A percentile compares a stretch with the other conserved stretches of the same genome.
Conservation (phyloP, 2,113 vertebrate genomes). For the Tupaia tana region DNA sequence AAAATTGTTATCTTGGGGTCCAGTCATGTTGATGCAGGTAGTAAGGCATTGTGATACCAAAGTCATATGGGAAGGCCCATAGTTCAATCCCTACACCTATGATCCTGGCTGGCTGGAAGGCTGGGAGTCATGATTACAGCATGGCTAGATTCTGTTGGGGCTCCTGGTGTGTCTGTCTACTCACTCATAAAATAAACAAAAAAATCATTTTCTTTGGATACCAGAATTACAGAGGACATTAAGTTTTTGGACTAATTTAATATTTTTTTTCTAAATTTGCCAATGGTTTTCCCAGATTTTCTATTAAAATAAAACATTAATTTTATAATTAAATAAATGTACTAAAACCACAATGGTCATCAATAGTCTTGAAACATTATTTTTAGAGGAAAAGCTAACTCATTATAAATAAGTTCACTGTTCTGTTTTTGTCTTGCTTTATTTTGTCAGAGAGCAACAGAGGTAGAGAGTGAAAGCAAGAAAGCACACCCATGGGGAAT, state of each 20-base stretch:
- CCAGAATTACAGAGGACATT: not conserved
- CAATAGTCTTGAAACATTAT: not conserved
- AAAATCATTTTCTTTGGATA: not conserved
- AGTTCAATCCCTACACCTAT: no score
- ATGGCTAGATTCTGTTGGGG: no score
- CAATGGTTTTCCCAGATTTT: conserved; percentile 24
- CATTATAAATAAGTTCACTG: not conserved
- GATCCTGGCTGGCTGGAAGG: no score
- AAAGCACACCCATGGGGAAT: no score
- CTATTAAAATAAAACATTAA: not conserved
- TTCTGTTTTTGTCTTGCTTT: no score
- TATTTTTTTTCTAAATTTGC: not conserved
- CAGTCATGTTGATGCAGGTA: no score
- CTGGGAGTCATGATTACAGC: no score
- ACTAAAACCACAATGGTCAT: not conserved
- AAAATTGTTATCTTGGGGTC: not conserved
- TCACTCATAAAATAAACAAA: not conserved
- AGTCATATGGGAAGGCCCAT: no score
- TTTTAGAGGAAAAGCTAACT: conserved; percentile 23
- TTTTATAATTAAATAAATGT: not conserved
- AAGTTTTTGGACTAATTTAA: not conserved
- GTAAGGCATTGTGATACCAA: no score
- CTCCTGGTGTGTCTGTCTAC: no score
- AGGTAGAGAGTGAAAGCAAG: no score
- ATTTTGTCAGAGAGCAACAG: no score